Base-by-base conservation (phyloP, 1,140 invertebrate genomes). In the Micrasema minimum region DNA sequence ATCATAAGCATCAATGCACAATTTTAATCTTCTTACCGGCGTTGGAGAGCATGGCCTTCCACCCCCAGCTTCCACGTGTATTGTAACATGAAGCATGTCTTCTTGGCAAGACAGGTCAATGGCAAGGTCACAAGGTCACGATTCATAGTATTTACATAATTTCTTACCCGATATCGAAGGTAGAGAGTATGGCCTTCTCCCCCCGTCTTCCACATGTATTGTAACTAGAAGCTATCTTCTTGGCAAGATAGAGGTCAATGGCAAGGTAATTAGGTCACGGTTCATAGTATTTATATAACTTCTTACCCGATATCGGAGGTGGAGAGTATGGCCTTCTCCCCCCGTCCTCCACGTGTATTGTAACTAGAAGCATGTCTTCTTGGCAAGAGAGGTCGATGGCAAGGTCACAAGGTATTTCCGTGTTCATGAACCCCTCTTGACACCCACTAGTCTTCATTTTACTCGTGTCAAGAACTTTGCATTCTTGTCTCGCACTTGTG, bases 331-430 rank as follows among this genome's bases (percentile, higher is more conserved):
- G 46, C 1, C 31, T 11, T 43, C 69, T 74, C 55, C 46, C 41
- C 10, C 61, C 73, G 38, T 75, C 73, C 14, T 70, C 73, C 16
- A 75, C 66, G 61, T 72, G 66, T n/a, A 75, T 75, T 18, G 73
- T 75, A 12, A 75, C 73, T n/a, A 75, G 62, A 61, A 75, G 53
- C 73, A 75, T 75, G 62, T 72, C 73, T 14, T 75, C 73, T 20
- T 72, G 65, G 20, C 73, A 75, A 7, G 69, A 69, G n/a, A 75
- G 50, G 45, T 75, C 73, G 11, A 75, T 72, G 35, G 73, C 73
- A 3, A 75, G 35, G 59, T 75, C 73, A 62, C 73, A 75, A 4
- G 73, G 73, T 38, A 31, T 46, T 12, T 48, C 53, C 62, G 69
- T 74, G 11, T 37, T 68, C 53, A 62, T 45, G 7, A 16, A 38